Percentiles rank a stretch among this genome's conserved stretches.
phyloP scores from a whole-genome alignment of 2,888 invertebrate species.

The Drosophila suboccidentalis region DNA sequence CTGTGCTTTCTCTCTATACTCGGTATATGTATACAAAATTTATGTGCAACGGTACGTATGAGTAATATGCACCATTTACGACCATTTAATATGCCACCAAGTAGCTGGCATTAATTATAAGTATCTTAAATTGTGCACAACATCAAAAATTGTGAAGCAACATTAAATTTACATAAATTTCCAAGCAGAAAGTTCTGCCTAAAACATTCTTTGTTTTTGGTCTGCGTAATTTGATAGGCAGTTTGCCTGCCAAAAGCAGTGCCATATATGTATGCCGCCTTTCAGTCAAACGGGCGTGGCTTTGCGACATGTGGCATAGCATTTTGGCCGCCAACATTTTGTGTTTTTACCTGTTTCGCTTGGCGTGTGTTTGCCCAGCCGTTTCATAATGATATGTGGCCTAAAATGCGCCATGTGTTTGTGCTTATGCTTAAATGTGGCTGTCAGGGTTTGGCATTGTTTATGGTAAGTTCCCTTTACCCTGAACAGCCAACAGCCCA shows the following conservation, averaged over 20 bases:
- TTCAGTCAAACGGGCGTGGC: constrained; percentile 30
- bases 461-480: constrained; percentile 31
- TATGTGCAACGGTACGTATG: constrained; percentile 64
- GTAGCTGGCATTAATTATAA: constrained; percentile 43
- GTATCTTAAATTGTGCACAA: constrained; percentile 48
- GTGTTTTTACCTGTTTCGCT: constrained; percentile 26
- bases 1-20: constrained; percentile 10
- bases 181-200: neutral
- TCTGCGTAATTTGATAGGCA: constrained; percentile 42
- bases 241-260: constrained; percentile 14
- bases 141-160: constrained; percentile 9
- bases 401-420: constrained; percentile 26
- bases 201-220: neutral
- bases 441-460: constrained; percentile 43
- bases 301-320: constrained; percentile 21
- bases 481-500: neutral
- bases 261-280: neutral
- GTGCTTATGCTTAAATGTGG: constrained; percentile 34
- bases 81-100: constrained; percentile 37
- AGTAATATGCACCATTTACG: constrained; percentile 52
- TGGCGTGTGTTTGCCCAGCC: constrained; percentile 7
- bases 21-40: constrained; percentile 19
- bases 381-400: constrained; percentile 47
- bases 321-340: constrained; percentile 24
- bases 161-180: constrained; percentile 44